Evolutionary conservation across 2,113 vertebrate genomes (phyloP), one percentile per base, ranked within the genome.

Genomic region (Solea solea): DNA sequence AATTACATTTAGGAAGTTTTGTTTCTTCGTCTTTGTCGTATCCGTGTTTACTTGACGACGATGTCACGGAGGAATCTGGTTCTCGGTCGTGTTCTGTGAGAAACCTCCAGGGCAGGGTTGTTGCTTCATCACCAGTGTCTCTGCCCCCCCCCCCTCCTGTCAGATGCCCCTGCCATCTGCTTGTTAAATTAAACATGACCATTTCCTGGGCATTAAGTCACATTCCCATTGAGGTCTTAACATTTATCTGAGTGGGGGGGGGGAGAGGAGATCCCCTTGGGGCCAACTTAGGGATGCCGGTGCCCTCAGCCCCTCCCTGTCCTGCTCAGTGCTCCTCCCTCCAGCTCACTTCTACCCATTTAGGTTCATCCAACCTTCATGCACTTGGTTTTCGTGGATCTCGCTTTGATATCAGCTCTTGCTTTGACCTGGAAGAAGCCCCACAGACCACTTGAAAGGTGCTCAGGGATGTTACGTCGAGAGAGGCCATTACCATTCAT

Each of bases 181-280:
- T 93, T 82, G 83, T 88, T 93, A 93, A 94, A 93, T 93, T 92
- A 94, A 94, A 94, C 91, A 92, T 94, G 87, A 92, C 92, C 90
- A 93, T 93, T 93, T 94, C 91, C 90, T 92, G 85, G 88, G 88
- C 80, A 79, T 93, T 92, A 93, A 91, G 90, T 93, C 89, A 78
- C 87, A 83, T 88, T 92, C 92, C 80, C 85, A 80, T 86, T 84
- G 83, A 91, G 88, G 89, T 91, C 81, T 79, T 78, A 86, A 81
- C 87, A 92, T 93, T 93, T 93, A 91, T 95, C 89, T 90, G 3
- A 55, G 88, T 21, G 21, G 21, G 21, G 21, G 21, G 21, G 21
- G 21, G 21, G 21, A 21, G 21, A 90, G 72, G 79, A 85, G 91
- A 91, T 90, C 90, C 90, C 83, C 88, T 55, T 7, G 86, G 81